phyloP scores from a whole-genome alignment of 1,140 invertebrate genomes.

The Brachionus rotundiformis region DNA sequence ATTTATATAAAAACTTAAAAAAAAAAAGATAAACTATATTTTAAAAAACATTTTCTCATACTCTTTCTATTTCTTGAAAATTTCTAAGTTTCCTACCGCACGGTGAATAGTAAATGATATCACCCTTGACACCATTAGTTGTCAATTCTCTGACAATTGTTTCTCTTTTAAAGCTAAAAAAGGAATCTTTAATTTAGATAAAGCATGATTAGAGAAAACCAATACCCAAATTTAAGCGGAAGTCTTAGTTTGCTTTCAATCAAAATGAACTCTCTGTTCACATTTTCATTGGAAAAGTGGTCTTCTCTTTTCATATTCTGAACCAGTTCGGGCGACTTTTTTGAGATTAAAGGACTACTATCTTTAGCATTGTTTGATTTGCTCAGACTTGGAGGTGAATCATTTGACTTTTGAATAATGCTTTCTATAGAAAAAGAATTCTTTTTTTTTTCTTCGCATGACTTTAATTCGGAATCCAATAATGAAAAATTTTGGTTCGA shows the following conservation, averaged over 20 bases:
- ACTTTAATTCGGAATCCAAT: background rate
- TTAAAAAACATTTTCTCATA: too few relatives aligned
- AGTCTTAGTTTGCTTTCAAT: background rate
- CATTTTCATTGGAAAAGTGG: too few relatives aligned
- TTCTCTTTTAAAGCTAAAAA: conserved; percentile 76
- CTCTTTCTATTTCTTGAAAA: conserved; percentile 74
- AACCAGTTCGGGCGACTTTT: background rate
- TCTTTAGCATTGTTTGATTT: background rate
- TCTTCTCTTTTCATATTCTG: background rate
- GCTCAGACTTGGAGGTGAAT: background rate
- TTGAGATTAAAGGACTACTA: background rate
- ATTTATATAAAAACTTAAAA: conserved; percentile 32
- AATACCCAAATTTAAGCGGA: conserved; percentile 1
- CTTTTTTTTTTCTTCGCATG: background rate
- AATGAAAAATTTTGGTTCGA: background rate
- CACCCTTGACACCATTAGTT: conserved; percentile 67
- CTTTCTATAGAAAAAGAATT: background rate
- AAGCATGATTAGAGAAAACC: background rate
- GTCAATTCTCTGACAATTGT: conserved; percentile 81
- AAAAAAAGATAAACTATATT: background rate
- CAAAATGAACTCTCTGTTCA: background rate
- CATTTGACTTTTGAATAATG: background rate
- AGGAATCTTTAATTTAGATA: too few relatives aligned
- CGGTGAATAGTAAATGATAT: conserved; percentile 82
- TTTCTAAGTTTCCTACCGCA: conserved; percentile 76